A percentile compares a stretch with the other conserved stretches of the same genome.
These are phyloP conservation scores for Pipistrellus nathusii DNA, from an alignment of 2,797 vertebrate genomes.

Conservation along the genomic window DNA sequence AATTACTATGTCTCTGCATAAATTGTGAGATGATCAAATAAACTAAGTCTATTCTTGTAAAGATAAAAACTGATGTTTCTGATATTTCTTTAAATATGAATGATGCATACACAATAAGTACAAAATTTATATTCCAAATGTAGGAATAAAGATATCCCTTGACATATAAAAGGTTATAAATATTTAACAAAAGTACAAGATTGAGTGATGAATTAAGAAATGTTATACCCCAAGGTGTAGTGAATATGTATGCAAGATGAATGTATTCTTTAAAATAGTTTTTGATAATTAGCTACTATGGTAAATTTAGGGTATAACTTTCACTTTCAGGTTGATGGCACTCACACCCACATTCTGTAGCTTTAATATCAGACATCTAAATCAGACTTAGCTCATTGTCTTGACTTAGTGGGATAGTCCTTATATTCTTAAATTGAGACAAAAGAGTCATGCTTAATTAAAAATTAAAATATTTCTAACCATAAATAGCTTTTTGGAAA, in stretches of 20 bases:
- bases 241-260: not conserved
- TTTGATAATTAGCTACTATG: not conserved
- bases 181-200: not conserved
- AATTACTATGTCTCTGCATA: not conserved
- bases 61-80: constrained; percentile 29
- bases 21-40: constrained; percentile 1
- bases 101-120: not conserved
- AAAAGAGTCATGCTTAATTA: not conserved
- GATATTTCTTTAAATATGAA: constrained; percentile 19
- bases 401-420: not conserved
- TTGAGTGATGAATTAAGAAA: not conserved
- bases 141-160: not conserved
- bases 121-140: not conserved
- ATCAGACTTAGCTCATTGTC: not conserved
- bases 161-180: constrained; percentile 17
- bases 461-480: not conserved
- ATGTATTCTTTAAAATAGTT: not conserved
- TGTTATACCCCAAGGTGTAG: not conserved
- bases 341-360: not conserved
- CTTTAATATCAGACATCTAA: not conserved
- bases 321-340: not conserved
- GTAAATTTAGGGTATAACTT: not conserved
- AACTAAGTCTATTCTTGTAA: not conserved
- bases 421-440: not conserved
- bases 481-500: not conserved